These are phyloP conservation scores for Galago senegalensis DNA, from an alignment of 2,797 vertebrate species.

Conservation along the genomic window DNA sequence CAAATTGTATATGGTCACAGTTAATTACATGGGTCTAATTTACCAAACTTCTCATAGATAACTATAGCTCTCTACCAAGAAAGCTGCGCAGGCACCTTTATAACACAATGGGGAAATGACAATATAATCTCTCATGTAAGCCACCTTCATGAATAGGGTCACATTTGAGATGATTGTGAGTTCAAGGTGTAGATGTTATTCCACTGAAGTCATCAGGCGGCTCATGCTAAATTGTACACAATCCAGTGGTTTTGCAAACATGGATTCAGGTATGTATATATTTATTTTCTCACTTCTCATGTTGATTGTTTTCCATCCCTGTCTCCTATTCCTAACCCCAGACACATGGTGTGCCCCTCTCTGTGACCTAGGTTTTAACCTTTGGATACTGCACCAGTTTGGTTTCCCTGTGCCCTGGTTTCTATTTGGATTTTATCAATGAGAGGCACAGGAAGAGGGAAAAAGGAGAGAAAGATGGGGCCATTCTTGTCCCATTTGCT, in stretches of 20 bases:
- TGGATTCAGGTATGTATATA: not conserved
- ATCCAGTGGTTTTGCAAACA: constrained; percentile 7
- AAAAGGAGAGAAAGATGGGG: not conserved
- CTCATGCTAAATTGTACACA: not conserved
- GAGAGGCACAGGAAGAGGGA: not conserved
- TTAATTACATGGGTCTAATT: constrained; percentile 59
- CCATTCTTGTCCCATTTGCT: not conserved
- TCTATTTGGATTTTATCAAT: not conserved
- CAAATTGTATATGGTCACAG: constrained; percentile 2
- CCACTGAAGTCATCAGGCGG: not conserved
- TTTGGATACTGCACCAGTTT: not conserved
- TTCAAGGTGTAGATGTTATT: not conserved
- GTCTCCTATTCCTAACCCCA: not conserved
- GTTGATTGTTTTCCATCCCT: not conserved
- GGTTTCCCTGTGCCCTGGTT: not conserved
- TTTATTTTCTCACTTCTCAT: constrained; percentile 23
- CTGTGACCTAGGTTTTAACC: not conserved
- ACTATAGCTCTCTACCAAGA: constrained; percentile 28
- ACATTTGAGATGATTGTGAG: not conserved
- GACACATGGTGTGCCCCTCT: not conserved
- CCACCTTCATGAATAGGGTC: not conserved
- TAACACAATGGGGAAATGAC: not conserved
- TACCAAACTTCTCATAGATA: constrained; percentile 38
- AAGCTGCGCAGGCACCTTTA: constrained; percentile 4
- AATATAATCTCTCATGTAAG: not conserved